Conservation (phyloP, 2,888 invertebrate species). For the Dermolepida albohirtum region DNA sequence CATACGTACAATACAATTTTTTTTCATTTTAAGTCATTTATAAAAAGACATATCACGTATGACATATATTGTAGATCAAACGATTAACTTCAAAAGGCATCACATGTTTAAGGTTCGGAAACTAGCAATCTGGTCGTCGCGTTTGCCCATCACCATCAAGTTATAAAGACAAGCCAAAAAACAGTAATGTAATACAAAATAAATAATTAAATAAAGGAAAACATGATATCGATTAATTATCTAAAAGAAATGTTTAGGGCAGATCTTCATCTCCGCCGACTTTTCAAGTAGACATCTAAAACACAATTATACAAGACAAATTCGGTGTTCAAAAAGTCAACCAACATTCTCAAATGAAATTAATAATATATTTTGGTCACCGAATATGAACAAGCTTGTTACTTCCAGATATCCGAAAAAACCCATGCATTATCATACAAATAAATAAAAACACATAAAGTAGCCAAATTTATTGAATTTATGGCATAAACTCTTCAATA, state of each 20-base stretch:
- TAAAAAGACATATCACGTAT: constrained; percentile 6
- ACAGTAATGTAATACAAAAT: constrained; percentile 10
- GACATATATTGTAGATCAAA: constrained; percentile 49
- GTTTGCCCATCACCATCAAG: constrained; percentile 64
- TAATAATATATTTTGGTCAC: constrained; percentile 30
- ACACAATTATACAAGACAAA: constrained; percentile 51
- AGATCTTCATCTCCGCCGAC: constrained; percentile 54
- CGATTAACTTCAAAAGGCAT: constrained; percentile 61
- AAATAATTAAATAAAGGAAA: constrained; percentile 28
- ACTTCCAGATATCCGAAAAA: constrained; percentile 4
- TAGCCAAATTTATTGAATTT: constrained; percentile 11
- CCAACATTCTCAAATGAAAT: not conserved
- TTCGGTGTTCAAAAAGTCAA: constrained; percentile 39
- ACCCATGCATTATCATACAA: constrained; percentile 25
- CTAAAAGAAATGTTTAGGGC: constrained; percentile 49
- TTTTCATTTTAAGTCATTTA: too few species aligned
- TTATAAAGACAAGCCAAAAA: constrained; percentile 25
- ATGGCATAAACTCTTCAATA: constrained; percentile 8
- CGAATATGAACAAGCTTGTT: constrained; percentile 28
- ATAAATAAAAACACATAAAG: constrained; percentile 6
- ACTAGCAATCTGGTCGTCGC: constrained; percentile 64
- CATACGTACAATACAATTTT: too few species aligned
- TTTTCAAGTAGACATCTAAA: constrained; percentile 59
- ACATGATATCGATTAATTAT: constrained; percentile 29
- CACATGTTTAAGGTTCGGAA: constrained; percentile 57